Evolutionary conservation across 2,113 vertebrate genomes (phyloP), one percentile per base, ranked within the genome.

Genomic region (Phoxinus phoxinus): DNA sequence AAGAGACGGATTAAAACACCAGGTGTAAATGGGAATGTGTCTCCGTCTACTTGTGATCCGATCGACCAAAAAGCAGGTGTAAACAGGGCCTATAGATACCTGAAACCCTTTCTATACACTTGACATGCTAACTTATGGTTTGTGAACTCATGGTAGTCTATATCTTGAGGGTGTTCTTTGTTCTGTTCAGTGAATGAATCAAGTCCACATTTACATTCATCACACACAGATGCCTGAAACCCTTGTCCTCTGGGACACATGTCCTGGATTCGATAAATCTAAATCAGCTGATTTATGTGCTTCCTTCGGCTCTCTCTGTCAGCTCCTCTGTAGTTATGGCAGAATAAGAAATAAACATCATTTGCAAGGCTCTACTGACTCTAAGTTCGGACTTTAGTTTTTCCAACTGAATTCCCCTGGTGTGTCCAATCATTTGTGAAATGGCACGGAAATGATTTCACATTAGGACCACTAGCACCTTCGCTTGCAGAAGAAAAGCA

Each of bases 391-490:
- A 51, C 44, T 67, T 30, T 46, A 11, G 25, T 51, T 67, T 81
- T 48, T 81, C 13, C 58, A 25, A 37, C 23, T 30, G 17, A 81
- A 81, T 65, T 48, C 41, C 79, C 25, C 41, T 69, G 3, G 27
- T 15, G 48, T 58, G 1, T 58, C 46, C 23, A 21, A 37, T 56
- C 30, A 37, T 72, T 58, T 72, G 81, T 83, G 32, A 88, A 86
- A 90, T 86, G 17, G 80, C 86, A 89, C 84, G 15, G 35, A 82
- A 78, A 73, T 88, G 48, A 86, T 92, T 91, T 37, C 67, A 37
- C 74, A 87, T 92, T 88, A 86, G 78, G 75, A 65, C 11, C 69
- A 41, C 69, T n/a, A 71, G 37, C 81, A 77, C 89, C 56, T 86
- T 85, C 32, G 27, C 87, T 86, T 81, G 46, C 27, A 86, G n/a